These are phyloP conservation scores for Amiota communis DNA, from an alignment of 2,888 invertebrate species.

Conservation along the genomic window DNA sequence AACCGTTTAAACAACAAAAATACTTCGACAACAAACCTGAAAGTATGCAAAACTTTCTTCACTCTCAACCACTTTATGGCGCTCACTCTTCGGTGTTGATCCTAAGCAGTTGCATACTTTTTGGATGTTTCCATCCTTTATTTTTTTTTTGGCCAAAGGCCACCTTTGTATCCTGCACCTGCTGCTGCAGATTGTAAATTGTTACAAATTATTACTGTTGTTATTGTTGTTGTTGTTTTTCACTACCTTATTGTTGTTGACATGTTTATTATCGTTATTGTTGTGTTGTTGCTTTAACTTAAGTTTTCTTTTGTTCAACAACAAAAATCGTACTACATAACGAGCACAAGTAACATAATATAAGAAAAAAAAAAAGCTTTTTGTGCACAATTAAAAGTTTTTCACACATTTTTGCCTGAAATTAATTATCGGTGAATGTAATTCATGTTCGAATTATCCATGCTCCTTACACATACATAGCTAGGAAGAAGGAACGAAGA, in stretches of 20 bases:
- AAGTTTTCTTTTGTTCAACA: background rate
- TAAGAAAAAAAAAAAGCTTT: constrained; percentile 40
- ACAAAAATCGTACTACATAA: too few relatives aligned
- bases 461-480: too few relatives aligned
- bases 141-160: background rate
- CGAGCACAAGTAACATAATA: background rate
- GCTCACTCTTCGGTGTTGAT: background rate
- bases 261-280: constrained; percentile 54
- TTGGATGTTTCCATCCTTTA: background rate
- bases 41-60: too few relatives aligned
- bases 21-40: too few relatives aligned
- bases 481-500: background rate
- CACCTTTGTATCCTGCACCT: background rate
- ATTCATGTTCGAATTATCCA: constrained; percentile 57
- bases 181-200: constrained; percentile 17
- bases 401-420: constrained; percentile 65
- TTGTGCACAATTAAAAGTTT: constrained; percentile 63
- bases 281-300: constrained; percentile 26
- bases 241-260: constrained; percentile 48
- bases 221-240: constrained; percentile 45
- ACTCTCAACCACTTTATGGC: background rate
- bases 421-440: constrained; percentile 65
- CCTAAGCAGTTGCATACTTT: constrained; percentile 4
- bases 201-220: constrained; percentile 7
- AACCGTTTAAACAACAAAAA: too few relatives aligned